Base-by-base conservation (phyloP, 1,140 invertebrate species). In the Nixonia krombeini region DNA sequence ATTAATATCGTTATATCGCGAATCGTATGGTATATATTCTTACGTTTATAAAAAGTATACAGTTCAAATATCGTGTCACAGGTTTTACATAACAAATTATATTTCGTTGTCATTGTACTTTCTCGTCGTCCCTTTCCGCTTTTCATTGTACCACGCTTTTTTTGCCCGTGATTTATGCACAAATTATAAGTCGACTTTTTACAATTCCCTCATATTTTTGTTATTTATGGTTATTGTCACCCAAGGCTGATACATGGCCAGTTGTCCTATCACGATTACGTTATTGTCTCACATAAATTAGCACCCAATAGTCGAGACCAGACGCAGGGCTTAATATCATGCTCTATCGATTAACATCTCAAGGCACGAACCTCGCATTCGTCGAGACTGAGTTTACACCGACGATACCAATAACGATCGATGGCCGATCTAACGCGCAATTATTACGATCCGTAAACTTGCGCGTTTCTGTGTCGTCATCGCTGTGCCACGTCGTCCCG, bases 221-320 rank as follows among this genome's bases (percentile, higher is more conserved):
- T 5, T 17, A 38, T 29, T 29, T 26, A 28, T 28, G 42, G 25
- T 26, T 29, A 45, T 68, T 68, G 65, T 68, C 65, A 68, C 58
- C 57, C 25, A 42, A 15, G 59, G 55, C 47, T 57, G 55, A 59
- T 59, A 58, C 38, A 63, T 61, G 29, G 56, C 26, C 21, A 29
- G 29, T 53, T 61, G 61, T 68, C 46, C 58, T 63, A 65, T 70
- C 67, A 70, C 67, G 67, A 70, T 70, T 70, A 57, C 56, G 55
- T 61, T 55, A 55, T 50, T 51, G 59, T 56, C 51, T 45, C 55
- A 51, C 67, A 70, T 70, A 70, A 70, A 70, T 70, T 70, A 64
- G 64, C 61, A 56, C 26, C 37, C 33, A 47, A 64, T 64, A 56
- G 59, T 64, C 40, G 56, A 61, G 63, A 55, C 26, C 15, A 67